A percentile compares a stretch with the other conserved stretches of the same genome.
Conservation (phyloP, 2,888 invertebrate species). For the Drepanosiphum platanoidis region DNA sequence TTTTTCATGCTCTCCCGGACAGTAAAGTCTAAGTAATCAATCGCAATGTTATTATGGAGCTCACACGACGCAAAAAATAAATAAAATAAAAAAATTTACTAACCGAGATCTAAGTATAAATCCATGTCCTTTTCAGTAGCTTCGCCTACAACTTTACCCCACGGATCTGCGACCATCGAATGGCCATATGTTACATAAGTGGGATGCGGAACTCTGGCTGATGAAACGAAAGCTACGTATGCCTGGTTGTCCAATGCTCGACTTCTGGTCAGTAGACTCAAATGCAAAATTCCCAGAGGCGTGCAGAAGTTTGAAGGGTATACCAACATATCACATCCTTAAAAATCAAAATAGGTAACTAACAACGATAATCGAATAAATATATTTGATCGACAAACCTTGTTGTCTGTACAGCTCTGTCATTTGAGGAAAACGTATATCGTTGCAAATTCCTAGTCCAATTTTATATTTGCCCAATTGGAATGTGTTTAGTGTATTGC, state of each 20-base stretch:
- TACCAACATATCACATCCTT: constrained; percentile 84
- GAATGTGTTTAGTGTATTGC: constrained; percentile 79
- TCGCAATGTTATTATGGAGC: background rate
- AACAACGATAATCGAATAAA: background rate
- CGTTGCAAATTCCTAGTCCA: constrained; percentile 95
- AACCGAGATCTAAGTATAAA: constrained; percentile 80
- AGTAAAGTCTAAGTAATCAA: constrained; percentile 72
- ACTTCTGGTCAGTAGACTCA: constrained; percentile 85
- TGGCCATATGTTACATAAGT: constrained; percentile 91
- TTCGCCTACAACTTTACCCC: constrained; percentile 78
- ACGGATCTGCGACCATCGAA: constrained; percentile 83
- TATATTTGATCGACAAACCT: constrained; percentile 63
- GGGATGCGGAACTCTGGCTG: constrained; percentile 78
- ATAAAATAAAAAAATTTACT: too few species aligned
- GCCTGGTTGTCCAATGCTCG: constrained; percentile 90
- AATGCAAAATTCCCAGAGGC: constrained; percentile 94
- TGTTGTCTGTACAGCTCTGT: constrained; percentile 70
- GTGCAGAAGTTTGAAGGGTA: constrained; percentile 97
- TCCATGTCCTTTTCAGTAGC: constrained; percentile 79
- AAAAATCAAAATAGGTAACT: background rate
- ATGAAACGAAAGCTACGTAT: constrained; percentile 85
- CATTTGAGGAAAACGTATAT: constrained; percentile 90
- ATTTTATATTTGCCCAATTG: constrained; percentile 78
- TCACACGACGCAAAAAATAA: too few species aligned
- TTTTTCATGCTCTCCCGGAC: constrained; percentile 79